Evolutionary conservation across 2,888 invertebrate genomes (phyloP), one percentile per base, ranked within the genome.

Genomic region (Baccha elongata): DNA sequence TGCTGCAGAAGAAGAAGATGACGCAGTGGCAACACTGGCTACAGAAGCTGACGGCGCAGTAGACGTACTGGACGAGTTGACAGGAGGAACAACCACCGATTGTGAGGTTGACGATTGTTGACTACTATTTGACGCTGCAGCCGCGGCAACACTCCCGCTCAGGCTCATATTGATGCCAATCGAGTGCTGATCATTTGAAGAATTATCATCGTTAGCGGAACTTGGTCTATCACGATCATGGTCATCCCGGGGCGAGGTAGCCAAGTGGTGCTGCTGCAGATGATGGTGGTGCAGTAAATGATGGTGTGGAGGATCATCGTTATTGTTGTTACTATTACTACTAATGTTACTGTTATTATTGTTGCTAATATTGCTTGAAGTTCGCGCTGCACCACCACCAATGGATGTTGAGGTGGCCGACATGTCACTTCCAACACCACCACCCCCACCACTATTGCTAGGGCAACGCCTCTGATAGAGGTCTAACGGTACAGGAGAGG

Each of bases 151-250:
- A 86, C 92, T 92, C 84, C 92, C 91, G 88, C 92, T 92, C 87
- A 93, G 92, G 58, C 93, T 93, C 93, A 93, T 93, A 87, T 93
- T 93, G 87, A 93, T 90, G 91, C 93, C 93, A 88, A 93, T 91
- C 86, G 88, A 85, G 68, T 83, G 78, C 48, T 78, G 78, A 87
- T 93, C 93, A 88, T 92, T 92, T 85, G 93, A 93, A 85, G 92
- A 92, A 58, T 92, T 90, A 86, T 93, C 93, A 85, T 93, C 93
- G 89, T 93, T 93, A 10, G 93, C 89, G 37, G 88, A 90, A 26
- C 73, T 71, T 80, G 65, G 83, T 86, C 85, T 42, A 48, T 85
- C 79, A 90, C 89, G 87, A 89, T 91, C 86, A 89, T 89, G 42
- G 87, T 87, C 75, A 50, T 79, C 62, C 29, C 46, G 71, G 69